A percentile compares a stretch with the other conserved stretches of the same genome.
Evolutionary conservation across 2,888 invertebrate genomes (phyloP).

Genomic region (Meteorus cinctellus): DNA sequence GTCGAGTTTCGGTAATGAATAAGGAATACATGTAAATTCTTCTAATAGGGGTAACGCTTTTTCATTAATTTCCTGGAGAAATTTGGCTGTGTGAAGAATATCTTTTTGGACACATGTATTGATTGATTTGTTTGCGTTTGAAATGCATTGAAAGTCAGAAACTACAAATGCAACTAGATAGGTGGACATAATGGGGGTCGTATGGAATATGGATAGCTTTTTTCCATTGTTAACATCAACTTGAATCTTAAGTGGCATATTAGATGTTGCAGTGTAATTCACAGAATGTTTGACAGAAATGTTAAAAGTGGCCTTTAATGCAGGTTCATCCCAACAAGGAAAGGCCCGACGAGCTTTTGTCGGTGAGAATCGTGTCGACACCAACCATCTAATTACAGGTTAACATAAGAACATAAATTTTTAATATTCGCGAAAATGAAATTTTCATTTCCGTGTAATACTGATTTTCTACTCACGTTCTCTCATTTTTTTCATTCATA

Average conservation of each 20-base stretch:
- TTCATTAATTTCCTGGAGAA: slow-evolving; percentile 84
- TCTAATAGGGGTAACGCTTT: slow-evolving; percentile 84
- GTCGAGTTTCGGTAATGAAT: slow-evolving; percentile 88
- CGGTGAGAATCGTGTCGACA: slow-evolving; percentile 80
- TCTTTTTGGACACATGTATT: slow-evolving; percentile 83
- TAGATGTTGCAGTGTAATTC: slow-evolving; percentile 71
- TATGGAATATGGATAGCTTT: slow-evolving; percentile 48
- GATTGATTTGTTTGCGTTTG: slow-evolving; percentile 71
- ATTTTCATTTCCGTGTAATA: background rate
- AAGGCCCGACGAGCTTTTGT: slow-evolving; percentile 81
- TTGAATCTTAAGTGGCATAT: slow-evolving; percentile 56
- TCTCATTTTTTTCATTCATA: slow-evolving; percentile 72
- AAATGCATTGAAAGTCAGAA: slow-evolving; percentile 72
- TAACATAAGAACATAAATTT: slow-evolving; percentile 18
- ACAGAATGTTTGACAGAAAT: slow-evolving; percentile 78
- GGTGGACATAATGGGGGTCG: slow-evolving; percentile 81
- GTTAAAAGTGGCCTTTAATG: slow-evolving; percentile 80
- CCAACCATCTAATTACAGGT: slow-evolving; percentile 74
- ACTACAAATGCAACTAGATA: slow-evolving; percentile 87
- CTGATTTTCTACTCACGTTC: slow-evolving; percentile 57
- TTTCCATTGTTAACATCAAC: slow-evolving; percentile 41
- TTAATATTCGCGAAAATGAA: slow-evolving; percentile 26
- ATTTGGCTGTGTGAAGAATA: slow-evolving; percentile 78
- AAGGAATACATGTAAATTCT: slow-evolving; percentile 84
- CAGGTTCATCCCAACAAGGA: slow-evolving; percentile 85